Percentiles rank a stretch among this genome's conserved stretches.
Conservation (phyloP, 2,113 vertebrate genomes). For the Pteruthius melanotis region DNA sequence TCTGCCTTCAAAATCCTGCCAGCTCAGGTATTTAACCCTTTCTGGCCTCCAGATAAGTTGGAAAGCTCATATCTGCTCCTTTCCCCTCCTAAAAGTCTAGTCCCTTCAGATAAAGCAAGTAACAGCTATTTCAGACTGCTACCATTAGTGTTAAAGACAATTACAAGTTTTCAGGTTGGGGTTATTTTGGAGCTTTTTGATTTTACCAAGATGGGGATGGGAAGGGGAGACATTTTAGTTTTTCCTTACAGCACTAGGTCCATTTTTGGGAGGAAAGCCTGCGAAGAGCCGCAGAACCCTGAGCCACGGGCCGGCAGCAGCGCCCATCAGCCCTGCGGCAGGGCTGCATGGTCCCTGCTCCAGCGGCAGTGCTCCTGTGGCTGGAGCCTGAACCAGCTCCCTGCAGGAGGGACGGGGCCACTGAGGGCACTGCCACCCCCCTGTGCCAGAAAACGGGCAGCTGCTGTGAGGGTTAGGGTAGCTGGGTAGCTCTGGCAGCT, state of each 20-base stretch:
- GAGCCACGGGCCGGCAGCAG: accelerated
- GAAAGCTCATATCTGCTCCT: not conserved
- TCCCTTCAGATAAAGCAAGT: not conserved
- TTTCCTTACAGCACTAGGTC: not conserved
- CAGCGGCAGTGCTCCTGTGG: accelerated
- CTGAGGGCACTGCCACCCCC: accelerated
- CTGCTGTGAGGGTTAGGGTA: not conserved
- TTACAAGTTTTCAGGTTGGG: not conserved
- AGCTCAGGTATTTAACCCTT: not conserved
- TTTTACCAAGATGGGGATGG: not conserved
- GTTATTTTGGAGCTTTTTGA: not conserved
- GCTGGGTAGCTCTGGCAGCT: not conserved
- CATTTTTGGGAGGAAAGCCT: not conserved
- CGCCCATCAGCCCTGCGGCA: not conserved
- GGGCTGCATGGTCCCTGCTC: not conserved
- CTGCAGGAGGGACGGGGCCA: accelerated
- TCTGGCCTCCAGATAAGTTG: not conserved
- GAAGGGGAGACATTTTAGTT: not conserved
- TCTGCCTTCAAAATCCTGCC: not conserved
- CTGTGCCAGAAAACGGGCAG: accelerated
- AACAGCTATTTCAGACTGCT: not conserved
- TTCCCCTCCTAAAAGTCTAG: not conserved
- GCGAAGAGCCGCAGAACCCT: not conserved
- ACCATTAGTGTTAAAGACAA: not conserved
- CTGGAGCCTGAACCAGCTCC: not conserved